Evolutionary conservation across 2,888 invertebrate species (phyloP), one percentile per base, ranked within the genome.

Genomic region (Melitaea athalia): DNA sequence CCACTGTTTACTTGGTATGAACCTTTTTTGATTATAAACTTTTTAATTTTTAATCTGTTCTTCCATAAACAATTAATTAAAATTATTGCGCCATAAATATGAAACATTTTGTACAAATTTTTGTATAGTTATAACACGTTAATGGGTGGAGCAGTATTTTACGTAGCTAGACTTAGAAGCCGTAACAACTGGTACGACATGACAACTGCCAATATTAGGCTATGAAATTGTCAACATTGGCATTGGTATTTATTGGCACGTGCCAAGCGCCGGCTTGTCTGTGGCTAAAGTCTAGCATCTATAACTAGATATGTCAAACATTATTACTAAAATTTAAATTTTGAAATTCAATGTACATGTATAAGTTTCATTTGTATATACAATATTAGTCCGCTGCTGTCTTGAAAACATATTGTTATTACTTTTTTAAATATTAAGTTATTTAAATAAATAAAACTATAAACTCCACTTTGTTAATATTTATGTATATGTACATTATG

Each of bases 61-160:
- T 57, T 57, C 57, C 38, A 57, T 52, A 52, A 55, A 55, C 6
- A 3, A 55, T 14, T 8, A 31, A 52, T 12, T 12, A 15, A 38
- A 57, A 55, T 1, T n/a, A 57, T 15, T 31, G 42, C 24, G 24
- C 15, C 57, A 57, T 57, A 57, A 42, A 57, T 42, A 33, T 55
- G 53, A 42, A 15, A 57, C 17, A 42, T 15, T 57, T 15, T 42
- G 57, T 57, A 57, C 57, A 57, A 57, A 42, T 42, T 57, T 57
- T 57, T 42, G 38, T 42, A 57, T 42, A 57, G n/a, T 6, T 33
- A 12, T 55, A 55, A 53, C 14, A 14, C 14, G 31, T 12, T 55
- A 38, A 38, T 38, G 38, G 38, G 4, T 7, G 38, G 38, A 8
- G 8, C 4, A 38, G 0, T 5, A 0, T 5, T 5, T 33, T 33